Conservation (phyloP, 2,113 vertebrate genomes). For the Trogon surrucura region DNA sequence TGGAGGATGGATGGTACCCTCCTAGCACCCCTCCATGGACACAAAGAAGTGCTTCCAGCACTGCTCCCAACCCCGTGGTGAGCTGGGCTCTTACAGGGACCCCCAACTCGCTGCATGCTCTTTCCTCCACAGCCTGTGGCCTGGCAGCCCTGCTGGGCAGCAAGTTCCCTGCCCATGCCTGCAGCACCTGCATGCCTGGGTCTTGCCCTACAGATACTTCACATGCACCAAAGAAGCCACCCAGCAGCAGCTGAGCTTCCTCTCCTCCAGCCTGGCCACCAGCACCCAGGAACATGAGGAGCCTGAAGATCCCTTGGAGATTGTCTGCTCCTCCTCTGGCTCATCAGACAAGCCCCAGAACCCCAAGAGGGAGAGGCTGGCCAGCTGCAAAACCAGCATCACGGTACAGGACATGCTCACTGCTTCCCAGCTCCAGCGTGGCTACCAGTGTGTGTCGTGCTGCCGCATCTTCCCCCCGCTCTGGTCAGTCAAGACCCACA, state of each 20-base stretch:
- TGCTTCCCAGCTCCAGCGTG: background rate
- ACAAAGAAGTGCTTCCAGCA: background rate
- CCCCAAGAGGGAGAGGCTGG: background rate
- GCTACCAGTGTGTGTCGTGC: slow-evolving; percentile 45
- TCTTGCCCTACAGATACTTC: slow-evolving; percentile 71
- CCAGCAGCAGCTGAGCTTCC: background rate
- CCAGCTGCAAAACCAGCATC: background rate
- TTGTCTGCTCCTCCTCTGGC: slow-evolving; percentile 23
- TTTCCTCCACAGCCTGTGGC: background rate
- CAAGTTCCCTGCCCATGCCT: background rate
- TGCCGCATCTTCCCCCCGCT: slow-evolving; percentile 56
- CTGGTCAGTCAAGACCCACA: slow-evolving; percentile 33
- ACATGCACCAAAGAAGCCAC: background rate
- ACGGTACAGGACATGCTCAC: slow-evolving; percentile 28
- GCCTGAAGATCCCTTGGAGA: background rate
- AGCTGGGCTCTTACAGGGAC: background rate
- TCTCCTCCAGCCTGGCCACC: background rate
- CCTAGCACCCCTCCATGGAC: background rate
- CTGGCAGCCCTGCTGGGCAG: background rate
- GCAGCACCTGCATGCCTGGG: slow-evolving; percentile 64
- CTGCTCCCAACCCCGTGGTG: rapidly evolving
- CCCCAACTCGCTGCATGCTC: background rate
- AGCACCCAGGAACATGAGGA: background rate
- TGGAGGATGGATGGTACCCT: background rate
- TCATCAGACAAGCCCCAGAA: slow-evolving; percentile 13